A percentile compares a stretch with the other conserved stretches of the same genome.
These are phyloP conservation scores for Pyralis farinalis DNA, from an alignment of 2,888 invertebrate genomes.

Conservation along the genomic window DNA sequence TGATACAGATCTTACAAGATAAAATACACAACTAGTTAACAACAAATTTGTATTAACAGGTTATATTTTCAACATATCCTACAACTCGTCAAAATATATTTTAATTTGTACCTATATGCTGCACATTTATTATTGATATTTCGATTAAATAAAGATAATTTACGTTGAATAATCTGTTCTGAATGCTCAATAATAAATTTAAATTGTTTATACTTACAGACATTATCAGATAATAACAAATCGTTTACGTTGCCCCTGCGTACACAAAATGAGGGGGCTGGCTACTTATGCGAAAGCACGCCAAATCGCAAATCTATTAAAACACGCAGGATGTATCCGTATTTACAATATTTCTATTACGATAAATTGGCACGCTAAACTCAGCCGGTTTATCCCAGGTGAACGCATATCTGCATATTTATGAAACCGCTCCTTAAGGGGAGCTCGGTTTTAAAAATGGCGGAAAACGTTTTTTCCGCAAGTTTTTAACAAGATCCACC, in stretches of 20 bases:
- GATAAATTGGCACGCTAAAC: slow-evolving; percentile 76
- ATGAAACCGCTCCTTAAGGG: slow-evolving; percentile 73
- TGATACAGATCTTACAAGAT: no score
- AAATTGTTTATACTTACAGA: slow-evolving; percentile 24
- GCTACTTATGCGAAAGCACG: slow-evolving; percentile 74
- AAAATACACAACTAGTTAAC: no score
- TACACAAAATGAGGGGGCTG: slow-evolving; percentile 51
- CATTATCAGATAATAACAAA: slow-evolving; percentile 56
- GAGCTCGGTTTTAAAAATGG: slow-evolving; percentile 69
- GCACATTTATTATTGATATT: no score
- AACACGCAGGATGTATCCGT: slow-evolving; percentile 60
- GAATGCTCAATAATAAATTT: slow-evolving; percentile 13
- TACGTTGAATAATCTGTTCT: slow-evolving; percentile 8
- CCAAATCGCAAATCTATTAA: slow-evolving; percentile 65
- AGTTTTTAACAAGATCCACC: slow-evolving; percentile 77
- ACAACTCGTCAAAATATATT: background rate
- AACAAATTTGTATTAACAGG: no score
- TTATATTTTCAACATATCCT: background rate
- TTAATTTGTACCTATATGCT: no score
- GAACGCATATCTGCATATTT: slow-evolving; percentile 79
- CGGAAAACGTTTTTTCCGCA: slow-evolving; percentile 67
- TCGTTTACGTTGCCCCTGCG: slow-evolving; percentile 51
- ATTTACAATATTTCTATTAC: slow-evolving; percentile 77
- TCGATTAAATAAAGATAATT: background rate
- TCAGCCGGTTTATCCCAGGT: slow-evolving; percentile 73